phyloP scores from a whole-genome alignment of 1,140 invertebrate species.

The Drosophila pruinosa region DNA sequence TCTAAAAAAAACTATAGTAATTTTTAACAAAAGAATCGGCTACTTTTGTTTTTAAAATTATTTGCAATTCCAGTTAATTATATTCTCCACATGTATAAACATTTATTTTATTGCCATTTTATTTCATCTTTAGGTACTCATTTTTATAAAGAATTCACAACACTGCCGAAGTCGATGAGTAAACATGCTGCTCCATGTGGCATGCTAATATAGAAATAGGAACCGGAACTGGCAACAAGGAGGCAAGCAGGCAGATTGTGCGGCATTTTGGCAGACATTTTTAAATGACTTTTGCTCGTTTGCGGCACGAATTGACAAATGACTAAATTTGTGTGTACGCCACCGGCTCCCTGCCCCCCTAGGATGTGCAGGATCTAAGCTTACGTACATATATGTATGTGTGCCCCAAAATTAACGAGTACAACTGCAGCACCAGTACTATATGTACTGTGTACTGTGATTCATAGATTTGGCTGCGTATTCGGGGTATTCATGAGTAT shows the following conservation, averaged over 20 bases:
- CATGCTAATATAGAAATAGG: conserved; percentile 8
- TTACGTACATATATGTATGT: not conserved
- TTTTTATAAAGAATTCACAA: not conserved
- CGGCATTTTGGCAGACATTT: conserved; percentile 44
- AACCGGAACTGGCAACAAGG: not conserved
- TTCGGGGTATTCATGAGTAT: not conserved
- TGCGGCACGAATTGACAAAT: conserved; percentile 55
- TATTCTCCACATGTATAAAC: not conserved
- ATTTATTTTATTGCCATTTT: not conserved
- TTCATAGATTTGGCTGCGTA: not conserved
- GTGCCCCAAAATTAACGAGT: conserved; percentile 32
- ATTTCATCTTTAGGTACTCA: not conserved
- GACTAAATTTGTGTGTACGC: conserved; percentile 54
- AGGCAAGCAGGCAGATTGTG: conserved; percentile 6
- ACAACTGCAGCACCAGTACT: not conserved
- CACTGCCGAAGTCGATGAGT: not conserved
- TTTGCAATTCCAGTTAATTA: not conserved
- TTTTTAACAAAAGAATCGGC: no score
- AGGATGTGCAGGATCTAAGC: not conserved
- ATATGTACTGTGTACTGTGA: no score
- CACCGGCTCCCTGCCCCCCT: not conserved
- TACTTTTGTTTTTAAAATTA: no score
- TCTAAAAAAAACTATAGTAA: not conserved
- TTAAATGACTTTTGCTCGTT: conserved; percentile 62
- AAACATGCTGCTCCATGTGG: not conserved